Conservation (phyloP, 2,888 invertebrate species). For the Chymomyza fuscimana region DNA sequence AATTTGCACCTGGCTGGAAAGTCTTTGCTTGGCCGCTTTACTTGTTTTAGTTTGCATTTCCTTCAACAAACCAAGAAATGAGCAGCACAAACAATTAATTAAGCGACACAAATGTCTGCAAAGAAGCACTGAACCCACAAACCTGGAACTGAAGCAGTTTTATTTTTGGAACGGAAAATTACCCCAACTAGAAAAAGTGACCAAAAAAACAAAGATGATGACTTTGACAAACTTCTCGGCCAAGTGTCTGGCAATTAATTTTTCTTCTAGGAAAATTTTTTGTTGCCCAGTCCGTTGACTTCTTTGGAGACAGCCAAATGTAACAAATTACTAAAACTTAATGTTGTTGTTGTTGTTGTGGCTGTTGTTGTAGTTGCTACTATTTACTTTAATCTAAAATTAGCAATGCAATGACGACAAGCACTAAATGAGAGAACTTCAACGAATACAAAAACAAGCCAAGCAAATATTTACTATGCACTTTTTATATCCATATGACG, state of each 20-base stretch:
- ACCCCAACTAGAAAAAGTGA: not conserved
- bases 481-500: not conserved
- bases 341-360: not conserved
- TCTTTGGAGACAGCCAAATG: not conserved
- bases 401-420: conserved; percentile 8
- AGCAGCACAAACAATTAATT: not conserved
- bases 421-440: not conserved
- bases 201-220: not conserved
- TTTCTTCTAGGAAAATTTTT: not conserved
- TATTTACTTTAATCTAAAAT: not conserved
- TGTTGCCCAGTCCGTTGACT: not conserved
- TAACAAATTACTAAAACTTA: not conserved
- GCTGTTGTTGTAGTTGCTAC: not conserved
- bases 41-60: not conserved
- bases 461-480: not conserved
- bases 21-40: not conserved
- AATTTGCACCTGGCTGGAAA: not conserved
- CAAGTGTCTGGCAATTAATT: not conserved
- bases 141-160: not conserved
- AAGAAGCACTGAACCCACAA: not conserved
- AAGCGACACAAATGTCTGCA: not conserved
- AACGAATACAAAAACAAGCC: not conserved
- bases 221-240: not conserved
- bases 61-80: not conserved
- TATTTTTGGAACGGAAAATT: conserved; percentile 7